A percentile compares a stretch with the other conserved stretches of the same genome.
phyloP scores from a whole-genome alignment of 1,140 invertebrate genomes.

The Mamestra configurata region DNA sequence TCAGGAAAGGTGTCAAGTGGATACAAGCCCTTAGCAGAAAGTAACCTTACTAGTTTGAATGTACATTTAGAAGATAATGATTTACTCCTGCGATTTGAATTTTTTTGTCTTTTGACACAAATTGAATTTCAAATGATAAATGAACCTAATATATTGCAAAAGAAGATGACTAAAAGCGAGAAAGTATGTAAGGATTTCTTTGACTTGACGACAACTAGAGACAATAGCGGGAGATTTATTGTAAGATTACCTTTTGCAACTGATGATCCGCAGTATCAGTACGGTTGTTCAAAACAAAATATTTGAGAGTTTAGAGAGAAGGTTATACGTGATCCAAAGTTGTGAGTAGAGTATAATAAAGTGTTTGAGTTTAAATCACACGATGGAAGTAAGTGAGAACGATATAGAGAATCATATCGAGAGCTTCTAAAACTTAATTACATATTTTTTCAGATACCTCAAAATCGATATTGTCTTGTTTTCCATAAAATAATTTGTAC shows the following conservation, averaged over 20 bases:
- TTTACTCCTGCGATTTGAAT: neutral
- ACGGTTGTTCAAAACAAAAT: neutral
- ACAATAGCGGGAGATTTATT: slow-evolving; percentile 2
- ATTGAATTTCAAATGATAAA: too few species aligned
- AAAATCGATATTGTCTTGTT: too few species aligned
- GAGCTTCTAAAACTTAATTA: too few species aligned
- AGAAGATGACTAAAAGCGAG: neutral
- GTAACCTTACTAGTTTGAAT: neutral
- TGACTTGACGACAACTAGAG: neutral
- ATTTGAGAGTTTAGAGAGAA: neutral
- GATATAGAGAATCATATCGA: neutral
- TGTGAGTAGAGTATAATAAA: neutral
- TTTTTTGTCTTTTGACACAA: too few species aligned
- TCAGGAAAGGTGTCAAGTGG: slow-evolving; percentile 4
- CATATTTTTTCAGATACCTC: too few species aligned
- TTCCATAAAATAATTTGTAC: too few species aligned
- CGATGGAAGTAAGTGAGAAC: neutral
- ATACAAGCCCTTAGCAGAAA: neutral
- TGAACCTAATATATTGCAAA: neutral
- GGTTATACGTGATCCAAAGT: neutral
- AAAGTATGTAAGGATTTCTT: neutral
- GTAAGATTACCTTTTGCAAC: slow-evolving; percentile 3
- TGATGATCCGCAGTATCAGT: neutral
- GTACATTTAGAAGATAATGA: neutral
- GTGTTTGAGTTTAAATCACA: neutral